Evolutionary conservation across 2,113 vertebrate genomes (phyloP).

Genomic region (Chinchilla lanigera): DNA sequence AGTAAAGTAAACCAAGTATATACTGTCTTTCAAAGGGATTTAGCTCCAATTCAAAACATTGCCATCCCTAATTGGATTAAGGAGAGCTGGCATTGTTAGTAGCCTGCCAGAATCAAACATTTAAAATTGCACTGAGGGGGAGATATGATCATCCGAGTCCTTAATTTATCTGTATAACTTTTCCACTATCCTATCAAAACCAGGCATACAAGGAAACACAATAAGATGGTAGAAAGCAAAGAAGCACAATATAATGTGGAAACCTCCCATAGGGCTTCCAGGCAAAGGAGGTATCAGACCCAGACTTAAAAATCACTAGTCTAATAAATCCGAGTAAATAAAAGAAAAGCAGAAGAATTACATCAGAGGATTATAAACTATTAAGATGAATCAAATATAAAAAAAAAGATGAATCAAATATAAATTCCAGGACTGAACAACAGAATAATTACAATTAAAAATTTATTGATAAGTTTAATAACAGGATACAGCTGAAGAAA

Average conservation of each 20-base stretch:
- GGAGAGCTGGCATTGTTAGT: neutral
- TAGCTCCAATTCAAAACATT: neutral
- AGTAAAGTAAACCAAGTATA: neutral
- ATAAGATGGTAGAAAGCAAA: neutral
- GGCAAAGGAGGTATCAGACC: neutral
- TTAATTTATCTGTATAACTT: neutral
- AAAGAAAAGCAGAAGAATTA: neutral
- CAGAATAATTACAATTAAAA: neutral
- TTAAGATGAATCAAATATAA: neutral
- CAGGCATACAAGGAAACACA: neutral
- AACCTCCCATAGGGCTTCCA: neutral
- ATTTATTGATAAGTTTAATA: neutral
- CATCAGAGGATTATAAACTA: neutral
- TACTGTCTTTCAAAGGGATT: neutral
- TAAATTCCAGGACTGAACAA: conserved; percentile 20
- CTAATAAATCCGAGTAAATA: neutral
- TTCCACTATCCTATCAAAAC: neutral
- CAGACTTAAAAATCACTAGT: neutral
- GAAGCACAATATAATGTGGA: neutral
- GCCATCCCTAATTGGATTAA: neutral
- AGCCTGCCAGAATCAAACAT: neutral
- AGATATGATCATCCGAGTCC: neutral
- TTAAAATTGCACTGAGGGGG: neutral
- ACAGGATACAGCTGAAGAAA: neutral
- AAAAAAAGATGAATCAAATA: neutral